Base-by-base conservation (phyloP, 2,888 invertebrate genomes). In the Agrochola circellaris region DNA sequence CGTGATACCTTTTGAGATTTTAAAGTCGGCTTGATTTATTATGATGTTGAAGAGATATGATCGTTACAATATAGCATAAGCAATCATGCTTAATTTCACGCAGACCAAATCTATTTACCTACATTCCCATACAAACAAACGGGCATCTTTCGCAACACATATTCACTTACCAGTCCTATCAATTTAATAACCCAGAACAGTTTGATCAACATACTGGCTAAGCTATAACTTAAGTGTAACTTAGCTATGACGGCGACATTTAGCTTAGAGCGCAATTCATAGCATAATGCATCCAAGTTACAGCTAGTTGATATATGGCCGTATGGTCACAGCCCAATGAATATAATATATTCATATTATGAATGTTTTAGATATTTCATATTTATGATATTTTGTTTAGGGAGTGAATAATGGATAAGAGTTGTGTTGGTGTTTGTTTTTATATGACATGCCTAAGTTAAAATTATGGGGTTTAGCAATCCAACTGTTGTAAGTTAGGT, bases 171-270 rank as follows among this genome's bases (percentile, higher is more conserved):
- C 58, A 71, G 85, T 65, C 77, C 83, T 81, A 87, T 87, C 83
- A 79, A 88, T 80, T 83, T 80, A 75, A 87, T 81, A 83, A 79
- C 68, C 77, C 72, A 77, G 77, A 65, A 66, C 76, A 61, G 71
- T 83, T 75, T 87, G 83, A 87, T 87, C 87, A 87, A 87, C 87
- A 83, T 82, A 87, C 89, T 82, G 48, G 81, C 72, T 30, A 66
- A 75, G 75, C 64, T 78, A 70, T 83, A 87, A 79, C 65, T 82
- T 82, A 81, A 56, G 58, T 74, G 73, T 81, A 86, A 74, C 68
- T 86, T 78, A 61, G 69, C 75, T 83, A 76, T 81, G 81, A 80
- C 81, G 62, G 70, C 17, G 65, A 81, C 74, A 83, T 83, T 81
- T 79, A 81, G 75, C 74, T 65, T 71, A 11, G 65, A 65, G 30